Base-by-base conservation (phyloP, 2,888 invertebrate genomes). In the Oscheius sp. region DNA sequence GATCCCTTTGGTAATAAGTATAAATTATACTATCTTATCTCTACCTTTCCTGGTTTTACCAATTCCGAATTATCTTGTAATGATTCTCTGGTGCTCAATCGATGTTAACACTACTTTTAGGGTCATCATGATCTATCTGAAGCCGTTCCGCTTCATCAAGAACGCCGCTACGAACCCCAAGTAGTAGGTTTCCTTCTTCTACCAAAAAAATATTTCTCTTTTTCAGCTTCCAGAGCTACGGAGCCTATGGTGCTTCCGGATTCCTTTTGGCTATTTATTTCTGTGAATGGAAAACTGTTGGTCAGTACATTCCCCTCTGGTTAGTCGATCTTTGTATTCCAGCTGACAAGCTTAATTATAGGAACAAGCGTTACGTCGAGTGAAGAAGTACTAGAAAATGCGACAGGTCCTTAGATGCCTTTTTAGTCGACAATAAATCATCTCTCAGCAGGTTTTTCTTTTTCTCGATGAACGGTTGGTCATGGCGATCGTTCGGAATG, bases 241-340 rank as follows among this genome's bases (percentile, higher is more conserved):
- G 79, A 33, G 84, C 85, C 35, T 87, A 82, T 76, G 85, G 86
- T 21, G 83, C 79, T 13, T 77, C 83, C 11, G 85, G 76, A 32
- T 84, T 86, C 79, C 77, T 87, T 3, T 63, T 85, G 75, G 83
- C 83, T 48, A 82, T 87, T 75, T 88, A 87, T 77, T 84, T 86
- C 82, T 85, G 83, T 71, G 88, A 88, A 55, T 87, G 87, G 87
- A 85, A 85, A 75, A 83, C 84, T 32, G 79, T 82, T 62, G 86
- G 86, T 62, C 82, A 87, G 78, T 86, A 78, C 80, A 85, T 87
- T 53, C 87, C 87, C 53, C 77, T 87, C 65, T 87, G 87, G 85
- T 42, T 42, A 42, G 42, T 3, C 42, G 3, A 5, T 42, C 7
- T 42, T 42, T 7, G 7, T 42, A 42, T 42, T 21, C 21, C 21